Base-by-base conservation (phyloP, 2,888 invertebrate species). In the Drosophila bunnanda region DNA sequence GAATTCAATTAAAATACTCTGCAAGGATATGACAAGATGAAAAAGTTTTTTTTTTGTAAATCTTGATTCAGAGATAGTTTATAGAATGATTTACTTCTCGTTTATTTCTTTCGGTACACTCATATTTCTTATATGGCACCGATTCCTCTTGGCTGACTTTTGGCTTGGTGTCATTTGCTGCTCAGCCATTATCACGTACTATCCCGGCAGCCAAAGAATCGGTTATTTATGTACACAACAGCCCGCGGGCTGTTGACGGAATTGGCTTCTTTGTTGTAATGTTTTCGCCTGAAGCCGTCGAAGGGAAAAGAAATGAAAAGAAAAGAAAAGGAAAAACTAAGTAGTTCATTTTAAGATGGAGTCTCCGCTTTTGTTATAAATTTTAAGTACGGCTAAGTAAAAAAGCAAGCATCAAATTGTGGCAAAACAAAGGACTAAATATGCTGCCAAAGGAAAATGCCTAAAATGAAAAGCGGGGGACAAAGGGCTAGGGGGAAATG, bases 181-280 rank as follows among this genome's bases (percentile, higher is more conserved):
- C 85, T 77, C 68, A 84, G 78, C 89, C 89, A 87, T 89, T 87
- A 87, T 89, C 87, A 87, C 87, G 85, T 87, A 84, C 82, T 85
- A 79, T 80, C 76, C 79, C 70, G 72, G 55, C 71, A 68, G 69
- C 68, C 36, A 74, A 46, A 56, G 30, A 56, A 50, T 60, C 28
- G 57, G 36, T 44, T 80, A 73, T 76, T 72, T 74, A 77, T 62
- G 62, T 75, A 52, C 78, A 62, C 69, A 66, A 59, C 58, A 57
- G 41, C 53, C 53, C 66, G 75, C 38, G 54, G 77, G 76, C 78
- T 75, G 61, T 77, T 68, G 62, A 61, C 70, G 75, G 78, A 86
- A 86, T 86, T 86, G 86, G 86, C 85, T 83, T 81, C 85, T 86
- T 86, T 88, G 84, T 88, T 80, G 71, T 78, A 72, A 75, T 77